Conservation (phyloP, 2,888 invertebrate genomes). For the Oscheius onirici region DNA sequence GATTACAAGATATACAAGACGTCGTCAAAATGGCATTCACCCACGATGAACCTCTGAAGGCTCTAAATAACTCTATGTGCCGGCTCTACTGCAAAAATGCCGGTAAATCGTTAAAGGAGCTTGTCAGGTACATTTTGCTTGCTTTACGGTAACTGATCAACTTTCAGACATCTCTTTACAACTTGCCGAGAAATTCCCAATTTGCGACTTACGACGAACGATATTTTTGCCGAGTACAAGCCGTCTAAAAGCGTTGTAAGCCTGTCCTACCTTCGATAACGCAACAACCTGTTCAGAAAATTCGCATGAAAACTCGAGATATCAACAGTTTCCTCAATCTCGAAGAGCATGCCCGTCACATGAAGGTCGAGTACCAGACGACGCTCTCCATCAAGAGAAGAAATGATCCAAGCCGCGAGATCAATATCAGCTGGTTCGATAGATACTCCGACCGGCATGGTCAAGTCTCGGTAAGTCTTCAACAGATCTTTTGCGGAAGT, state of each 20-base stretch:
- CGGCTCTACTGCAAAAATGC: conserved; percentile 7
- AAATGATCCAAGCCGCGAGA: not conserved
- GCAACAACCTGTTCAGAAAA: not conserved
- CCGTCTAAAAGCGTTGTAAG: not conserved
- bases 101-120: not conserved
- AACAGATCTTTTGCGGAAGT: too few relatives aligned
- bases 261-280: not conserved
- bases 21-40: not conserved
- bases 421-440: conserved; percentile 2
- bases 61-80: conserved; percentile 2
- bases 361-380: not conserved
- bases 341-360: not conserved
- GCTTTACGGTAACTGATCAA: not conserved
- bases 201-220: not conserved
- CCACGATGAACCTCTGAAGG: not conserved
- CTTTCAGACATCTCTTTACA: not conserved
- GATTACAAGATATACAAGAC: not conserved
- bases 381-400: not conserved
- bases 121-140: not conserved
- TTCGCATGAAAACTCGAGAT: not conserved
- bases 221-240: conserved; percentile 6
- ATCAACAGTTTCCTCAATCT: not conserved
- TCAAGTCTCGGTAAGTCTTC: not conserved
- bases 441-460: not conserved
- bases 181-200: not conserved